phyloP scores from a whole-genome alignment of 2,888 invertebrate genomes.

The Pandemis heparana region DNA sequence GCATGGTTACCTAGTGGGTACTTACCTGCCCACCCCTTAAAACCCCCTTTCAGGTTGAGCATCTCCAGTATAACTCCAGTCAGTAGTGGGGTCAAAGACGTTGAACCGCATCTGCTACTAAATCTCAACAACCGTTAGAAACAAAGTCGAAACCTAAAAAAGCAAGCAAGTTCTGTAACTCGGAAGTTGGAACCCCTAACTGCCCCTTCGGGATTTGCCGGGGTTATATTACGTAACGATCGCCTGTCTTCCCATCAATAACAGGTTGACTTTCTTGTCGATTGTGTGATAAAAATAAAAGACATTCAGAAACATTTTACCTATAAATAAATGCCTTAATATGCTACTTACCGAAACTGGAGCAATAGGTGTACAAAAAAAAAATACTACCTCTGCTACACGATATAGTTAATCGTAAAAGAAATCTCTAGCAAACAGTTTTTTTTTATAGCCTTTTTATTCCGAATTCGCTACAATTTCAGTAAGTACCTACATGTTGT shows the following conservation, averaged over 20 bases:
- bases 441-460: too few relatives aligned
- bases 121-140: slow-evolving; percentile 18
- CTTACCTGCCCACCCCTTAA: not conserved
- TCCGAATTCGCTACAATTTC: too few relatives aligned
- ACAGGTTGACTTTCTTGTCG: slow-evolving; percentile 3
- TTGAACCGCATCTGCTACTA: slow-evolving; percentile 12
- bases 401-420: too few relatives aligned
- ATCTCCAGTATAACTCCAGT: not conserved
- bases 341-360: not conserved
- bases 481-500: too few relatives aligned
- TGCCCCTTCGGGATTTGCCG: slow-evolving; percentile 47
- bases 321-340: not conserved
- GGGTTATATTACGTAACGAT: slow-evolving; percentile 15
- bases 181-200: slow-evolving; percentile 48
- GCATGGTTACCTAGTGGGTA: too few relatives aligned
- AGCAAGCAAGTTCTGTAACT: slow-evolving; percentile 15
- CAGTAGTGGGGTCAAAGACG: slow-evolving; percentile 4
- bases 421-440: too few relatives aligned
- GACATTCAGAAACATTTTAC: not conserved
- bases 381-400: too few relatives aligned
- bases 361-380: too few relatives aligned
- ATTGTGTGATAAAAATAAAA: not conserved
- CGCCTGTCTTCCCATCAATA: slow-evolving; percentile 34
- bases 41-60: not conserved
- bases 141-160: slow-evolving; percentile 27